Conservation (phyloP, 64 coral and sea anemone genomes). For the Porites australiensis region DNA sequence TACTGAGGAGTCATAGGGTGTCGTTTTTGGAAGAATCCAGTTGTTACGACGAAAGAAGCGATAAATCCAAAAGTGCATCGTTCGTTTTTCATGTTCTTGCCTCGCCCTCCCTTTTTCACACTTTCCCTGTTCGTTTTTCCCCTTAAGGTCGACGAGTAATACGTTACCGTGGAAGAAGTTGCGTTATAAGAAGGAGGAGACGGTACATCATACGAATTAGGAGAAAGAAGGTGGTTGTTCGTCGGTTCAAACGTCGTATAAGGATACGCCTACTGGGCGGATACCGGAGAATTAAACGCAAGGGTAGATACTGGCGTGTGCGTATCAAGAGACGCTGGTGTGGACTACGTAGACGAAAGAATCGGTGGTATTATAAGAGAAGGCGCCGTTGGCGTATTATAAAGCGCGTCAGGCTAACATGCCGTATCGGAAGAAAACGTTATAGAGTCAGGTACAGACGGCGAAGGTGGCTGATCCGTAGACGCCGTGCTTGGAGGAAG, state of each 20-base stretch:
- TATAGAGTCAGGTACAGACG: background rate
- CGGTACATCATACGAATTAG: background rate
- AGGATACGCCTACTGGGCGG: background rate
- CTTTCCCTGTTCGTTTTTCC: background rate
- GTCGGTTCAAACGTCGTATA: background rate
- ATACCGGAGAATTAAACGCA: background rate
- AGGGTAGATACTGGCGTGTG: background rate
- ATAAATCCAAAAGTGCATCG: background rate
- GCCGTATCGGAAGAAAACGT: background rate
- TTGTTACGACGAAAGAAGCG: no score
- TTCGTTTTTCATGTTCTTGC: background rate
- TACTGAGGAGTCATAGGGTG: no score
- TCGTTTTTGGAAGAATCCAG: no score
- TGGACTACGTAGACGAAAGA: background rate
- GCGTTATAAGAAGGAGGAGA: background rate
- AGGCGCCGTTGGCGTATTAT: background rate
- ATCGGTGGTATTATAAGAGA: background rate
- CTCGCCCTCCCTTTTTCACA: background rate
- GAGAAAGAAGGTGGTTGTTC: background rate
- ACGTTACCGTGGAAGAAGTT: background rate
- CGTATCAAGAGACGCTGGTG: background rate
- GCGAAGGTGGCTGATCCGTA: background rate
- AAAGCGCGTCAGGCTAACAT: background rate
- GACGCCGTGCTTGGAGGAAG: background rate
- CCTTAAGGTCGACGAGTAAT: background rate